Evolutionary conservation across 1,140 invertebrate genomes (phyloP), one percentile per base, ranked within the genome.

Genomic region (Thaumatotibia leucotreta): DNA sequence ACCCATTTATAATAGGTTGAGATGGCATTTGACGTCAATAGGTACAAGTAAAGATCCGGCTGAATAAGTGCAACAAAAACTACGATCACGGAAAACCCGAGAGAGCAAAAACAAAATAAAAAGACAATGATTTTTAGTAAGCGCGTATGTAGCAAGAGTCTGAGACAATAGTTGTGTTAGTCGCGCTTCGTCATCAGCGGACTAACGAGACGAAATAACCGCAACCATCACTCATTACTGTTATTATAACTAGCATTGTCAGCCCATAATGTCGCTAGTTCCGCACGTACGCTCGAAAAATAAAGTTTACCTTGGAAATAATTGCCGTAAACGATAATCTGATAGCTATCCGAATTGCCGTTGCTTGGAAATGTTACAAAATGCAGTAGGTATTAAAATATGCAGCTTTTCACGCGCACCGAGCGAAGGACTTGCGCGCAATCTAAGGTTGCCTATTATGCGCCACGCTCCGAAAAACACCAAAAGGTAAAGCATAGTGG

Each of bases 391-490:
- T 76, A 81, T 79, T 79, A 83, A 84, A 89, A 84, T 80, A 80
- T 84, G 73, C 80, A 80, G 81, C 86, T 87, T 89, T 91, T 86
- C 86, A 83, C 76, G 80, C 69, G 74, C 66, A 63, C 73, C 72
- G 67, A 80, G 71, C 82, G 86, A 89, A 89, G 86, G 88, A 89
- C 88, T 86, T 79, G 76, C 76, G 79, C 82, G 86, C 84, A 87
- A 88, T 86, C 80, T 87, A 86, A 88, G 86, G 88, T 87, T 87
- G 84, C 84, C 86, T 87, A 89, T 86, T 85, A 85, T 84, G 77
- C 86, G 88, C 83, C 82, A 91, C 88, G 88, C 88, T 91, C 88
- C 88, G 86, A 91, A 91, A 88, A 91, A 54, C 86, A 88, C 77
- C 80, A 83, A 89, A 88, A 86, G 82, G 85, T 83, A 84, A 76